Percentiles rank a stretch among this genome's conserved stretches.
phyloP scores from a whole-genome alignment of 2,113 vertebrate species.

The Lucifuga dentata region DNA sequence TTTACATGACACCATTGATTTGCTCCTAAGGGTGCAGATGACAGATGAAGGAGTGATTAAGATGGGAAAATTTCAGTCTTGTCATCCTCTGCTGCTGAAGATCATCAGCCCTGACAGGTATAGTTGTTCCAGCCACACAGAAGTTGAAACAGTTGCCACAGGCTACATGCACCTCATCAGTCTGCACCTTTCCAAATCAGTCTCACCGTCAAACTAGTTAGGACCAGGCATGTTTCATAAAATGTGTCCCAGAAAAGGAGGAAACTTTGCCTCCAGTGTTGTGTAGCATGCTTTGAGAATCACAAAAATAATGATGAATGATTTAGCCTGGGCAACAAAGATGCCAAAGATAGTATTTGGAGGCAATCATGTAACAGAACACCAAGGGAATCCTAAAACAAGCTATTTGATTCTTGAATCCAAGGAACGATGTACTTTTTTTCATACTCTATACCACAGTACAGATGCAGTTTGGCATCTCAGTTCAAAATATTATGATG shows the following conservation, averaged over 20 bases:
- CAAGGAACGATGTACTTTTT: too few relatives aligned
- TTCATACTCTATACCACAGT: too few relatives aligned
- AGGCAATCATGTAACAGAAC: too few relatives aligned
- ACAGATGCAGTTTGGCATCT: too few relatives aligned
- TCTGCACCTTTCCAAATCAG: slow-evolving; percentile 78
- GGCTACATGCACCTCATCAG: slow-evolving; percentile 80
- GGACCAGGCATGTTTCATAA: slow-evolving; percentile 47
- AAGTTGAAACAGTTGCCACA: slow-evolving; percentile 81
- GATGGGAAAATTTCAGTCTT: slow-evolving; percentile 75
- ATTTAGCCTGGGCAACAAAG: neutral
- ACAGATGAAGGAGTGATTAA: slow-evolving; percentile 79
- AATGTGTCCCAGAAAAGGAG: slow-evolving; percentile 41
- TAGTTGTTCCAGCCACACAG: slow-evolving; percentile 72
- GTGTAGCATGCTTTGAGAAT: slow-evolving; percentile 20
- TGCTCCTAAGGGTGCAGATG: slow-evolving; percentile 71
- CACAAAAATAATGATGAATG: neutral
- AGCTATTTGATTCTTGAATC: too few relatives aligned
- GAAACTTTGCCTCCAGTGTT: slow-evolving; percentile 20
- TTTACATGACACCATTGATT: slow-evolving; percentile 67
- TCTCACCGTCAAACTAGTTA: slow-evolving; percentile 70
- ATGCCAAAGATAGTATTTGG: neutral
- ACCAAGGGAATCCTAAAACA: too few relatives aligned
- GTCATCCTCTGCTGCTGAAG: slow-evolving; percentile 67
- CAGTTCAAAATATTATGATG: too few relatives aligned
- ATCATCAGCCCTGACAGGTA: slow-evolving; percentile 76